Evolutionary conservation across 2,888 invertebrate species (phyloP).

Genomic region (Athalia rosae): DNA sequence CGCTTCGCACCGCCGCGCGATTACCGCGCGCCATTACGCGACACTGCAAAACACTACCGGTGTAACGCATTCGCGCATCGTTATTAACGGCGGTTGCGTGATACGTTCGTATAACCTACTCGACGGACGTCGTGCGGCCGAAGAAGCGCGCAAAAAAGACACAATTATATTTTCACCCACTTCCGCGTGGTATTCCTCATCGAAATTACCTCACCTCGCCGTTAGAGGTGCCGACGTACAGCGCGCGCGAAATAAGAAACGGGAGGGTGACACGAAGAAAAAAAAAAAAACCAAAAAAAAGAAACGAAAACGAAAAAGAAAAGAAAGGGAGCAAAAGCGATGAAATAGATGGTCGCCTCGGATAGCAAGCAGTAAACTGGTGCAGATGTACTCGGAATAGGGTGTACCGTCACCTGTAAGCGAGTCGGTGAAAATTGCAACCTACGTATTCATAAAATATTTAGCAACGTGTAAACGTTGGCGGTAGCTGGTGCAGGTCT

Average conservation of each 20-base stretch:
- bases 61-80: conserved; percentile 1
- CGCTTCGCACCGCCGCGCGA: conserved; percentile 21
- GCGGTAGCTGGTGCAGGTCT: not conserved
- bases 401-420: not conserved
- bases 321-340: no score
- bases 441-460: conserved; percentile 17
- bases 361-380: not conserved
- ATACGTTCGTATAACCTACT: conserved; percentile 5
- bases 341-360: no score
- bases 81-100: conserved; percentile 36
- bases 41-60: not conserved
- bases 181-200: not conserved
- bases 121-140: not conserved
- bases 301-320: no score
- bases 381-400: not conserved
- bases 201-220: no score
- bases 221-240: no score
- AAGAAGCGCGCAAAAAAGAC: not conserved
- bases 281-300: no score
- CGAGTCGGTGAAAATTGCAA: conserved; percentile 11
- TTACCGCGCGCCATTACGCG: not conserved
- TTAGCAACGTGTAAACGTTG: not conserved
- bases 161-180: not conserved
- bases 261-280: no score
- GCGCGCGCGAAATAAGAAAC: no score